Conservation (phyloP, 2,888 invertebrate species). For the Drosophila tanythrix region DNA sequence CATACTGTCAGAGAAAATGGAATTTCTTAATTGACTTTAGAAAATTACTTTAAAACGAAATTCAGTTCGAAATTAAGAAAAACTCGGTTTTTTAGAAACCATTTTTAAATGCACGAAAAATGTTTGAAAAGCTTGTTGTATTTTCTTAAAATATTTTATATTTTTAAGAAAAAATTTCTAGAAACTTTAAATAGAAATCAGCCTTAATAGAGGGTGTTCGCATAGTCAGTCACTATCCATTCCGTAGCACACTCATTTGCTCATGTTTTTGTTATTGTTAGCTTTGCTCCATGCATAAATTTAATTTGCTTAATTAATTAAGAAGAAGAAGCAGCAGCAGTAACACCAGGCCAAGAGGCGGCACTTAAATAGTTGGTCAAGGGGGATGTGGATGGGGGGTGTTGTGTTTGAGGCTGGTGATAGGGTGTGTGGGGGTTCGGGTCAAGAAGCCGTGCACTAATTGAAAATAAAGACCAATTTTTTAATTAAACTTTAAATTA, state of each 20-base stretch:
- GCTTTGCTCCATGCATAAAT: constrained; percentile 69
- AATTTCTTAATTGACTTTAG: no score
- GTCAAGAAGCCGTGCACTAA: constrained; percentile 51
- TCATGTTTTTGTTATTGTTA: constrained; percentile 40
- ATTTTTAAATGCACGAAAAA: background rate
- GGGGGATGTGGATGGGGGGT: background rate
- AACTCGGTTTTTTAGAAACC: background rate
- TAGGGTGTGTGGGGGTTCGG: constrained; percentile 1
- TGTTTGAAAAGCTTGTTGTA: background rate
- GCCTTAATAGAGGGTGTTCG: background rate
- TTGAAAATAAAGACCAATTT: constrained; percentile 79
- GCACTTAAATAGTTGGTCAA: constrained; percentile 30
- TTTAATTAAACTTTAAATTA: constrained; percentile 80
- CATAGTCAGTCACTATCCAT: background rate
- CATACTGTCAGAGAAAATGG: background rate
- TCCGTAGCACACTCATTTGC: constrained; percentile 11
- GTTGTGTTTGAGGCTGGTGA: background rate
- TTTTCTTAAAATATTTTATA: background rate
- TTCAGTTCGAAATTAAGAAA: background rate
- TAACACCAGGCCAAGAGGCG: constrained; percentile 30
- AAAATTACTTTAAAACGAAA: background rate
- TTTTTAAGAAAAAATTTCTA: background rate
- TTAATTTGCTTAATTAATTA: constrained; percentile 80
- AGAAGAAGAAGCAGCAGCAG: constrained; percentile 51
- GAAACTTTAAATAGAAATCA: background rate